phyloP scores from a whole-genome alignment of 1,140 invertebrate genomes.

The Lasioglossum albipes region DNA sequence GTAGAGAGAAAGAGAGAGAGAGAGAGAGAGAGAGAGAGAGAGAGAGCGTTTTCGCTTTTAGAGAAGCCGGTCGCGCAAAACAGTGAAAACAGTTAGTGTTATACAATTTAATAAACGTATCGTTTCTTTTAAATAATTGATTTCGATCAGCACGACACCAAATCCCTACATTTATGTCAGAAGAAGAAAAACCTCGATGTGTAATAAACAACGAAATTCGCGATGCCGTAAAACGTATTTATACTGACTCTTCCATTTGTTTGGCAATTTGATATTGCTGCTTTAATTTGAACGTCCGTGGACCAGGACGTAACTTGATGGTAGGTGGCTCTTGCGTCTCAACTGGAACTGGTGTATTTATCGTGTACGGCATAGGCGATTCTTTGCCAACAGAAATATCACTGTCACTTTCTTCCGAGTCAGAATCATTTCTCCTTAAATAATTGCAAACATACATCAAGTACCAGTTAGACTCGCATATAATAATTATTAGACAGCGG shows the following conservation, averaged over 20 bases:
- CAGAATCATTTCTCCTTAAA: slow-evolving; percentile 12
- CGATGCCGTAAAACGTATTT: not conserved
- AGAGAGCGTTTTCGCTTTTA: too few species aligned
- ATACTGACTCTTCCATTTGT: slow-evolving; percentile 21
- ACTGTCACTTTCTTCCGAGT: slow-evolving; percentile 62
- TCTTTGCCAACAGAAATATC: slow-evolving; percentile 73
- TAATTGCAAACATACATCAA: not conserved
- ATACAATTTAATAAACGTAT: too few species aligned
- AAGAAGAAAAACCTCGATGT: not conserved
- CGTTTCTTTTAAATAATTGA: too few species aligned
- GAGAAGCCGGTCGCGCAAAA: too few species aligned
- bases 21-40: too few species aligned
- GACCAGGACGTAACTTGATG: slow-evolving; percentile 67
- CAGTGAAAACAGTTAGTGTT: too few species aligned
- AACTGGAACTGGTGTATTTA: not conserved
- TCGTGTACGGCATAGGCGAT: slow-evolving; percentile 14
- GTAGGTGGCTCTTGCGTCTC: not conserved
- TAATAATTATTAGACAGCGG: not conserved
- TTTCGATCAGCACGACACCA: too few species aligned
- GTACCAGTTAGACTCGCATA: not conserved
- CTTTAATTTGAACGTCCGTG: slow-evolving; percentile 70
- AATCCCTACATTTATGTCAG: too few species aligned
- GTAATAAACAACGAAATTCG: not conserved
- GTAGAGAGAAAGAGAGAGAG: too few species aligned
- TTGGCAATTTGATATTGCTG: slow-evolving; percentile 45